These are phyloP conservation scores for Rhaphigaster nebulosa DNA, from an alignment of 2,888 invertebrate genomes.

Conservation along the genomic window DNA sequence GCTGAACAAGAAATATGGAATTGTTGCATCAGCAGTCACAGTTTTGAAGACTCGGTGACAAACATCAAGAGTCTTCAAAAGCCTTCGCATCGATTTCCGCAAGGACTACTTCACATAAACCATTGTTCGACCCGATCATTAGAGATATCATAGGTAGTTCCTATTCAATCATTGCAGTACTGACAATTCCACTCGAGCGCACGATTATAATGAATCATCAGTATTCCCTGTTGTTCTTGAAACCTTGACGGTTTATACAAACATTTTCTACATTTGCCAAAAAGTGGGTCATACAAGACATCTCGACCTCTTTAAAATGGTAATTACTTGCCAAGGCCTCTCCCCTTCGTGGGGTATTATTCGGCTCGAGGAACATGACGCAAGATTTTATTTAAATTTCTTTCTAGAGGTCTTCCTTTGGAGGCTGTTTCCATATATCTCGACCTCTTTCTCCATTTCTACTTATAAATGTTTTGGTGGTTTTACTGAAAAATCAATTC, in stretches of 20 bases:
- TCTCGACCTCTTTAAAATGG: conserved; percentile 19
- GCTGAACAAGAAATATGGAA: not conserved
- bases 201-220: not conserved
- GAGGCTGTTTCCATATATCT: not conserved
- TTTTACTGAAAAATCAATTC: not conserved
- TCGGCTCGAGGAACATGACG: not conserved
- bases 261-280: not conserved
- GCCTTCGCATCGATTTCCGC: not conserved
- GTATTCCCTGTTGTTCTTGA: not conserved
- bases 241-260: not conserved
- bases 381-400: not conserved
- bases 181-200: not conserved
- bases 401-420: not conserved
- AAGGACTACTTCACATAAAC: not conserved
- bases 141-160: not conserved
- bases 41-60: not conserved
- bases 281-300: not conserved
- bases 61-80: not conserved
- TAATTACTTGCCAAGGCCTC: not conserved
- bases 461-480: not conserved
- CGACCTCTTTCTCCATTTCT: not conserved
- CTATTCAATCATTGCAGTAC: not conserved
- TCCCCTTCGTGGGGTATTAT: not conserved
- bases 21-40: not conserved
- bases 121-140: conserved; percentile 9